These are phyloP conservation scores for Nephotettix cincticeps DNA, from an alignment of 1,140 invertebrate species.

Conservation along the genomic window DNA sequence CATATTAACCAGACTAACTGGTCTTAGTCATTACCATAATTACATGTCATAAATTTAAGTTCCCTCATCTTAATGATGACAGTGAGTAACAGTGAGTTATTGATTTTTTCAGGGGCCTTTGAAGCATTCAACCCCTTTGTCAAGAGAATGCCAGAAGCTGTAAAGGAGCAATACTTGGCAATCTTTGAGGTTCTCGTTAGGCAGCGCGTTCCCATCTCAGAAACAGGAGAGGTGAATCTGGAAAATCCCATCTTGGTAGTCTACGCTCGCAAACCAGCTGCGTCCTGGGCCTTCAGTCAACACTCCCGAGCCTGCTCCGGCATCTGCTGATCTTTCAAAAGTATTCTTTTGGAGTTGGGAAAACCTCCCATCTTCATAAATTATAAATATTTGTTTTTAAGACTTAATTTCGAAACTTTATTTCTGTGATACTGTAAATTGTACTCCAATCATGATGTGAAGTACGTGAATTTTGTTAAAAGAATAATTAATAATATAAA, in stretches of 20 bases:
- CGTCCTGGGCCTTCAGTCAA: neutral
- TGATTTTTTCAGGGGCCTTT: conserved; percentile 64
- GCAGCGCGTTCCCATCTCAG: neutral
- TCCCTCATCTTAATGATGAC: too few relatives aligned
- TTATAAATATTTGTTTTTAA: too few relatives aligned
- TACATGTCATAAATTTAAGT: too few relatives aligned
- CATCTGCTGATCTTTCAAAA: neutral
- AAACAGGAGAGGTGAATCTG: neutral
- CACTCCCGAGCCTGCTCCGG: neutral
- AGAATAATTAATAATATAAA: too few relatives aligned
- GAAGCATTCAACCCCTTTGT: conserved; percentile 75
- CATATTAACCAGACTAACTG: too few relatives aligned
- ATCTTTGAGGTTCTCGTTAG: neutral
- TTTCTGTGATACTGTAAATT: too few relatives aligned
- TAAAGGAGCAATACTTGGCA: conserved; percentile 59
- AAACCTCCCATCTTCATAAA: too few relatives aligned
- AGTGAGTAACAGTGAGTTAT: too few relatives aligned
- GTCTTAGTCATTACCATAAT: too few relatives aligned
- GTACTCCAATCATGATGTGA: too few relatives aligned
- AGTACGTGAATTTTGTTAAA: too few relatives aligned
- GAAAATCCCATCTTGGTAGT: neutral
- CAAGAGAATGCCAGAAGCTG: conserved; percentile 58
- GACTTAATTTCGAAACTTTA: too few relatives aligned
- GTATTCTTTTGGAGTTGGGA: neutral
- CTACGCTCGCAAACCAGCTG: neutral